These are phyloP conservation scores for Recurvirostra avosetta DNA, from an alignment of 2,113 vertebrate genomes.

Conservation along the genomic window DNA sequence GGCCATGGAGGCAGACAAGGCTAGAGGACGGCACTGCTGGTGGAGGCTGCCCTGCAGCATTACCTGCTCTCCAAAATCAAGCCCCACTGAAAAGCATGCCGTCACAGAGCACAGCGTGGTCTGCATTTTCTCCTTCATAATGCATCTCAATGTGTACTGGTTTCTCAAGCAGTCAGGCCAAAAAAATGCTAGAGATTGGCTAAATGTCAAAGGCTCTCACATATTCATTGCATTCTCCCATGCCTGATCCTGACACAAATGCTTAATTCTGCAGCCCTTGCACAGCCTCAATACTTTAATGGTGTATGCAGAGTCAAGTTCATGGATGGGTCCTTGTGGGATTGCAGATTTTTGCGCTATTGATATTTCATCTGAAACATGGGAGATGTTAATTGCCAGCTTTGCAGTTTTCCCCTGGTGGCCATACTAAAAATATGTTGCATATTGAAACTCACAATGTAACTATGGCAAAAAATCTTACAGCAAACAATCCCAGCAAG, in stretches of 20 bases:
- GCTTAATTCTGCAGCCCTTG: background rate
- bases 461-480: background rate
- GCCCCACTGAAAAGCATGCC: background rate
- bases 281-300: background rate
- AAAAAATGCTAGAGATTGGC: background rate
- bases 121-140: background rate
- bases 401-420: background rate
- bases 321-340: background rate
- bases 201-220: background rate
- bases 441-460: background rate
- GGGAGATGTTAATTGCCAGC: background rate
- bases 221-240: background rate
- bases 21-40: background rate
- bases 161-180: background rate
- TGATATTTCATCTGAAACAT: slow-evolving; percentile 35
- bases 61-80: background rate
- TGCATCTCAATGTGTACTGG: background rate
- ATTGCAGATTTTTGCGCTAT: background rate
- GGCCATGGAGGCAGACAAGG: background rate
- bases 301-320: background rate
- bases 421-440: background rate
- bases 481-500: background rate
- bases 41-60: background rate
- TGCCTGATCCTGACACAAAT: background rate
- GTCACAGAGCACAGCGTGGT: background rate